Evolutionary conservation across 2,797 vertebrate genomes (phyloP), one percentile per base, ranked within the genome.

Genomic region (Gymnoscopelus microlampas): DNA sequence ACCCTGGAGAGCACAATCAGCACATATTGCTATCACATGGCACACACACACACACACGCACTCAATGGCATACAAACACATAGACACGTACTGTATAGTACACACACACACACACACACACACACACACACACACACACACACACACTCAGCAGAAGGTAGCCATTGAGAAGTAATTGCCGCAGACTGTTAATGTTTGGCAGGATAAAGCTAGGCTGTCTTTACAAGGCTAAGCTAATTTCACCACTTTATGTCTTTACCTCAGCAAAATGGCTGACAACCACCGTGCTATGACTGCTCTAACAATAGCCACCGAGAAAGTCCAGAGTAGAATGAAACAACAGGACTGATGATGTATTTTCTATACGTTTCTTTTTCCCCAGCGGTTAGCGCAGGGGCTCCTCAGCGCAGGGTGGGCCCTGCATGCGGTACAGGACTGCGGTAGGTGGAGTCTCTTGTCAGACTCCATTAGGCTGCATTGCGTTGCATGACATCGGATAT

Each of bases 131-230:
- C 55, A 44, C 53, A 24, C 54, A 62, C 68, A 71, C 64, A n/a
- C 72, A 60, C 75, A 74, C 66, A 14, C 53, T 57, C 26, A 53
- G 74, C 83, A 86, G 70, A 82, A 81, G 78, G 83, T 74, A 83
- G 73, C 77, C 71, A 82, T 77, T 77, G 83, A 67, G 78, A 63
- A 58, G 68, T 86, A 89, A 89, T 89, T 84, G 80, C 63, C 56
- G 58, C 73, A 76, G 82, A 87, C 82, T 83, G 85, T 84, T 88
- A 85, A 88, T 85, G 79, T 61, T 86, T 86, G 78, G 81, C 82
- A 87, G 85, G 68, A 77, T 87, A 76, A 84, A 82, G 76, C 81
- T 72, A 74, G 71, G 66, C 26, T 73, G 67, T 76, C 78, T 86
- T 82, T 81, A 89, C 85, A 87, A 86, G 84, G 76, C 66, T 15